Conservation (phyloP, 2,888 invertebrate genomes). For the Erebia aethiops region DNA sequence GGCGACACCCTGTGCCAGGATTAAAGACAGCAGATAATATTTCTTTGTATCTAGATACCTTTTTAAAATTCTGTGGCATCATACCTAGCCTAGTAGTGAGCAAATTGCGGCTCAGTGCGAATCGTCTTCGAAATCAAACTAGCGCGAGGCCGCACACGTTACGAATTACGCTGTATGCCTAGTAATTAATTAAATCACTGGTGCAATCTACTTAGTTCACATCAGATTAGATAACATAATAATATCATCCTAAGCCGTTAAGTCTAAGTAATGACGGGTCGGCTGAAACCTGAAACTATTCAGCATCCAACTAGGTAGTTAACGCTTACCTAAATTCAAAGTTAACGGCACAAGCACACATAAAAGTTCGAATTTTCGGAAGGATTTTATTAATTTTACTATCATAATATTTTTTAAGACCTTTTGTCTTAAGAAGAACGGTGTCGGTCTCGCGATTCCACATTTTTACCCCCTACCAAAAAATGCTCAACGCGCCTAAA, state of each 20-base stretch:
- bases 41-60: background rate
- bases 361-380: no score
- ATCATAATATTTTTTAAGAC: no score
- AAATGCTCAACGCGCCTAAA: no score
- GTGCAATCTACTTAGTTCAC: constrained; percentile 4
- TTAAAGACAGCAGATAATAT: no score
- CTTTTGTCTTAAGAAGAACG: no score
- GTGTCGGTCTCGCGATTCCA: no score
- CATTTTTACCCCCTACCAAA: no score
- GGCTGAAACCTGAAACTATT: background rate
- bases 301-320: background rate
- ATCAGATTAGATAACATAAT: background rate
- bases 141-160: constrained; percentile 18
- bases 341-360: no score
- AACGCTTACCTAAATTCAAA: no score
- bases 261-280: background rate
- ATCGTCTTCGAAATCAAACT: constrained; percentile 18
- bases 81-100: no score
- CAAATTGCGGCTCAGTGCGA: background rate
- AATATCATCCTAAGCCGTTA: background rate
- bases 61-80: background rate
- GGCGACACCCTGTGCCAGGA: no score
- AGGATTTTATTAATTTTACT: no score
- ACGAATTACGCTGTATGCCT: constrained; percentile 17
- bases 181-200: constrained; percentile 20